Base-by-base conservation (phyloP, 2,888 invertebrate genomes). In the Eustalomyia histrio region DNA sequence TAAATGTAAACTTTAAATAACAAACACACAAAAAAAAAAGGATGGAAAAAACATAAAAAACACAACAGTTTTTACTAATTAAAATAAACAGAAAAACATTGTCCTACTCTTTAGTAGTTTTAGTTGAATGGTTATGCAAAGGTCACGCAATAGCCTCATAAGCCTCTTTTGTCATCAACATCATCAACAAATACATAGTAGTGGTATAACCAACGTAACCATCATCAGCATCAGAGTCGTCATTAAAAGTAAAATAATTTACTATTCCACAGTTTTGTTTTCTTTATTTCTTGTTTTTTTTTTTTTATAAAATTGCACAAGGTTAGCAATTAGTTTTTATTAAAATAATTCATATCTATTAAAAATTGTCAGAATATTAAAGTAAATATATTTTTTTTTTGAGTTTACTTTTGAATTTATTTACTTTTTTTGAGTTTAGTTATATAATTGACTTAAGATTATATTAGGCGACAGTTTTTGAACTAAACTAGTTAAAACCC, bases 161-260 rank as follows among this genome's bases (percentile, higher is more conserved):
- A 81, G 81, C 81, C 63, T 71, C 78, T 78, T 74, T 81, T 71
- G 78, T 71, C 74, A 75, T 67, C 71, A 83, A 67, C 68, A 81
- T 18, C 82, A 58, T 57, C 65, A 69, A 52, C 29, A 29, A 29
- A 29, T 3, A 2, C 24, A 24, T 29, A 29, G 29, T 29, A 3
- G 29, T 7, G 7, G 7, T 29, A 7, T 29, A 29, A 29, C 29
- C 76, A 83, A 67, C 73, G 84, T 65, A 64, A 72, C 73, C 69
- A 76, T 67, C 60, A 65, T 71, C 65, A 47, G 58, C 53, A 64
- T 79, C 79, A 87, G 84, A 86, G 84, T 86, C 82, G 82, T 69
- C 57, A 61, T 67, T n/a, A 67, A 67, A 73, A 53, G 58, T 16
- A 67, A 67, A 55, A 39, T 55, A 55, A 55, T 53, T 64, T 60